Evolutionary conservation across 2,888 invertebrate species (phyloP).

Genomic region (Lepeophtheirus nordmannii): DNA sequence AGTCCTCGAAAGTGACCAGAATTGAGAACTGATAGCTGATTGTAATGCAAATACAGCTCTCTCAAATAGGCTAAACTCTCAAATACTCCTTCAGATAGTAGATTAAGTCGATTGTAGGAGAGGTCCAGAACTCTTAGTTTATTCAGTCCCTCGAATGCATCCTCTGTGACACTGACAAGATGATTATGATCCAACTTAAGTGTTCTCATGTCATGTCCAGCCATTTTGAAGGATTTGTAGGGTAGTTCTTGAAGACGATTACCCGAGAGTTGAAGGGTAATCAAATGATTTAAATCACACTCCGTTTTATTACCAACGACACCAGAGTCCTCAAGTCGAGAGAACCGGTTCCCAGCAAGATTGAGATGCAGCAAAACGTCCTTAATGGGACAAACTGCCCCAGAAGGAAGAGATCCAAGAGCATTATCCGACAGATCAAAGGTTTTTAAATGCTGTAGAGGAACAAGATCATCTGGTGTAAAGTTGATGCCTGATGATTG

Average conservation of each 20-base stretch:
- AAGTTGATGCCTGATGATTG: not conserved
- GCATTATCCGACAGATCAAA: not conserved
- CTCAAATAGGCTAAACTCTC: conserved; percentile 46
- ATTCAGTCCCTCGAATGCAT: not conserved
- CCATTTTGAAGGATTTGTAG: conserved; percentile 41
- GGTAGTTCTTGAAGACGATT: conserved; percentile 52
- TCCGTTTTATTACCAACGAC: not conserved
- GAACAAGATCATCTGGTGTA: not conserved
- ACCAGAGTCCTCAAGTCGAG: conserved; percentile 40
- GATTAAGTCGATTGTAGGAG: conserved; percentile 65
- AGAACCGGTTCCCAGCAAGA: conserved; percentile 67
- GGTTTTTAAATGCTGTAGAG: not conserved
- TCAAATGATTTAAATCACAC: conserved; percentile 38
- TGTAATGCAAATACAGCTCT: conserved; percentile 78
- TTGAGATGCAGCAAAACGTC: conserved; percentile 42
- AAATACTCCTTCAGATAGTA: conserved; percentile 70
- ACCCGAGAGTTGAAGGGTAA: conserved; percentile 64
- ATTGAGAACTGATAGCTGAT: conserved; percentile 69
- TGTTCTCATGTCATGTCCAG: not conserved
- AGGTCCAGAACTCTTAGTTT: conserved; percentile 61
- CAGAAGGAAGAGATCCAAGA: not conserved
- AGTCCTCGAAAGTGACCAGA: conserved; percentile 71
- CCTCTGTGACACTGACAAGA: conserved; percentile 65
- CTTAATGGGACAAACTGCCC: not conserved
- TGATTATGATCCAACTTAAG: conserved; percentile 58